Evolutionary conservation across 2,113 vertebrate genomes (phyloP).

Genomic region (Trogon melanurus): DNA sequence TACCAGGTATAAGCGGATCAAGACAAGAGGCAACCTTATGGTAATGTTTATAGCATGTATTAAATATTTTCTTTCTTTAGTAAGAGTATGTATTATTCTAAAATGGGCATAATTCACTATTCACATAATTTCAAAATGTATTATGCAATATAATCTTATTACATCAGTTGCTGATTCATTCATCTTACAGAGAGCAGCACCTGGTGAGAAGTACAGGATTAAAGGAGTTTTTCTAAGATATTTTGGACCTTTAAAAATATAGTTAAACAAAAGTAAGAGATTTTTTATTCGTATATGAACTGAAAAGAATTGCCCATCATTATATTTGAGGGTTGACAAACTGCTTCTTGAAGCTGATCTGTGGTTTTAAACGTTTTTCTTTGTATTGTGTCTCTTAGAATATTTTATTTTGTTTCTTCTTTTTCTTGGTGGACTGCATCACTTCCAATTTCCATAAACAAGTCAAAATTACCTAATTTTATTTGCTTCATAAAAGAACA

Average conservation of each 20-base stretch:
- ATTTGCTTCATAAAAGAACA: neutral
- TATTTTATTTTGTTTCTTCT: neutral
- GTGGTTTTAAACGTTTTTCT: neutral
- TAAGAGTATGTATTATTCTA: neutral
- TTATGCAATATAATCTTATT: neutral
- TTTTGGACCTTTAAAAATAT: neutral
- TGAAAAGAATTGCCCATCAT: neutral
- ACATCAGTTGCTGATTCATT: neutral
- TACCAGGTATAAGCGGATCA: too few relatives aligned
- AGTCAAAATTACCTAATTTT: neutral
- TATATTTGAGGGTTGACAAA: neutral
- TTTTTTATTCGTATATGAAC: neutral
- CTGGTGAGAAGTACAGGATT: neutral
- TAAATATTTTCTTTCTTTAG: neutral
- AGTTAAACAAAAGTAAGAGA: neutral
- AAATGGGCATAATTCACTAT: neutral
- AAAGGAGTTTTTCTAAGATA: neutral
- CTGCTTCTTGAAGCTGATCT: neutral
- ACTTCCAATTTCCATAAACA: neutral
- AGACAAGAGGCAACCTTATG: neutral
- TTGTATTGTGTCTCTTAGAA: neutral
- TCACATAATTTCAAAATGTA: neutral
- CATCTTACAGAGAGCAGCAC: neutral
- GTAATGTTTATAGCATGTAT: neutral
- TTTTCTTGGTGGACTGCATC: neutral